Percentiles rank a stretch among this genome's conserved stretches.
Conservation (phyloP, 1,140 invertebrate species). For the Drosophila lini region DNA sequence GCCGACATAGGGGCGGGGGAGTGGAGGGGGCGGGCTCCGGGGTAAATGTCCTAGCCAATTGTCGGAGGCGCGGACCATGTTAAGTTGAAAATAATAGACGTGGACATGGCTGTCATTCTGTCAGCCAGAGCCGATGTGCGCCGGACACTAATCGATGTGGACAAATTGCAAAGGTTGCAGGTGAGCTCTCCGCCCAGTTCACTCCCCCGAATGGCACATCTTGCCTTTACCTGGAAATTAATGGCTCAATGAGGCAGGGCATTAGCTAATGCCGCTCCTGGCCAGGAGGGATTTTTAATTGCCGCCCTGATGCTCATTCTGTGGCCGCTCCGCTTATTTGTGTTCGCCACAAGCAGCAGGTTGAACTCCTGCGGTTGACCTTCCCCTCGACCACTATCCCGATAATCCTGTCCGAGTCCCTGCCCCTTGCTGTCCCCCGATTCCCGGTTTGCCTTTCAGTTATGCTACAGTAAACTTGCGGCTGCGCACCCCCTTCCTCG, state of each 20-base stretch:
- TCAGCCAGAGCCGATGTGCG: slow-evolving; percentile 59
- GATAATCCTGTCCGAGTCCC: slow-evolving; percentile 16
- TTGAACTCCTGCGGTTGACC: slow-evolving; percentile 38
- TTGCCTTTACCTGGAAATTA: slow-evolving; percentile 62
- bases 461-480: slow-evolving; percentile 44
- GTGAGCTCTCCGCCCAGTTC: background rate
- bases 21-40: slow-evolving; percentile 10
- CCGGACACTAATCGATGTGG: slow-evolving; percentile 75
- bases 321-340: slow-evolving; percentile 67
- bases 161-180: slow-evolving; percentile 61
- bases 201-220: slow-evolving; percentile 34
- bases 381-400: slow-evolving; percentile 15
- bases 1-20: background rate
- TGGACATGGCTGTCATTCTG: slow-evolving; percentile 76
- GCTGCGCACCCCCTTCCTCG: slow-evolving; percentile 6
- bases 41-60: slow-evolving; percentile 68
- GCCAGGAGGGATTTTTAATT: slow-evolving; percentile 69
- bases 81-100: slow-evolving; percentile 82
- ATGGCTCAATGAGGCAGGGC: slow-evolving; percentile 68
- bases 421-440: background rate
- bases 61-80: slow-evolving; percentile 60
- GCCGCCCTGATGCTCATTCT: slow-evolving; percentile 54
- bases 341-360: slow-evolving; percentile 38
- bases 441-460: slow-evolving; percentile 17
- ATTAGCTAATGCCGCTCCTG: slow-evolving; percentile 44